These are phyloP conservation scores for Lagopus leucura DNA, from an alignment of 2,113 vertebrate genomes.

Conservation along the genomic window DNA sequence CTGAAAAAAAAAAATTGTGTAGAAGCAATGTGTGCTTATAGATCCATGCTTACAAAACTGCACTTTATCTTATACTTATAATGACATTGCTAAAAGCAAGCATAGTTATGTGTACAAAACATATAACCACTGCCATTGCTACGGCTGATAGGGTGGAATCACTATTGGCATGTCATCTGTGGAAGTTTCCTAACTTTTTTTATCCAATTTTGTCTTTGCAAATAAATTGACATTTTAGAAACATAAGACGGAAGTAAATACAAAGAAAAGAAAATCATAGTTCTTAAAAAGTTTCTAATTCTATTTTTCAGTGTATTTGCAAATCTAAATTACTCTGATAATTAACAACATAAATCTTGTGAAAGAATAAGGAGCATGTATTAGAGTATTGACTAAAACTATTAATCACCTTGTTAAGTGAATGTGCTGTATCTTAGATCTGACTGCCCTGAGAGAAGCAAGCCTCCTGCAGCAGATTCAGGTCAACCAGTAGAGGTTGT, in stretches of 20 bases:
- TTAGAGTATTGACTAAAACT: background rate
- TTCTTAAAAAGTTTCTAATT: background rate
- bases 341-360: background rate
- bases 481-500: accelerated
- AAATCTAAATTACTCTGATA: background rate
- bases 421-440: background rate
- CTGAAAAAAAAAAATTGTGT: background rate
- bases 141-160: background rate
- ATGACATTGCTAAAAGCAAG: background rate
- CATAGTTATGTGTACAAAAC: background rate
- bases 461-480: background rate
- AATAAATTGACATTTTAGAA: background rate
- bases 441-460: background rate
- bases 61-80: background rate
- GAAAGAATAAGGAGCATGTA: background rate
- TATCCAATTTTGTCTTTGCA: background rate
- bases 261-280: background rate
- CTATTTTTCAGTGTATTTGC: background rate
- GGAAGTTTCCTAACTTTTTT: background rate
- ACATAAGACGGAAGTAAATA: background rate
- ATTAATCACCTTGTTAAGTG: background rate
- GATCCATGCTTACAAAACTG: background rate
- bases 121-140: background rate
- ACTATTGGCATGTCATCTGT: background rate
- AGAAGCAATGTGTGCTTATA: background rate